Evolutionary conservation across 2,797 vertebrate species (phyloP).

Genomic region (Pantherophis vulpinus): DNA sequence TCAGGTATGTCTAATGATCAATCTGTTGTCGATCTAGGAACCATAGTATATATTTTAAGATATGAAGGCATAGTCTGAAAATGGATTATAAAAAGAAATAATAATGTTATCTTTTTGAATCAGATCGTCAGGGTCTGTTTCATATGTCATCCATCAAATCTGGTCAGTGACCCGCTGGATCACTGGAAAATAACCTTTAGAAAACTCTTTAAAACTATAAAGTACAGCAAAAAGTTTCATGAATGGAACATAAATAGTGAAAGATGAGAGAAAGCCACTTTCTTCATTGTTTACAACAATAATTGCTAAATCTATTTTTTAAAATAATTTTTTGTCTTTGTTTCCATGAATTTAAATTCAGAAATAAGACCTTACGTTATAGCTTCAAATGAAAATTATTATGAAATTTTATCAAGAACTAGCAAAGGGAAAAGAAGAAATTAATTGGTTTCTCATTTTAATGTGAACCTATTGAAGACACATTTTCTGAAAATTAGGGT

Average conservation of each 20-base stretch:
- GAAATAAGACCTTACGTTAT: neutral
- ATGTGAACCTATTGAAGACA: neutral
- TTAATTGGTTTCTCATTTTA: neutral
- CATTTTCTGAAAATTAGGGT: neutral
- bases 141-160: neutral
- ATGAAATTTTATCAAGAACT: neutral
- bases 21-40: neutral
- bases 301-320: neutral
- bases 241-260: neutral
- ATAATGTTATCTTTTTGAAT: neutral
- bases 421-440: neutral
- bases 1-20: neutral
- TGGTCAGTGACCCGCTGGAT: neutral
- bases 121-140: neutral
- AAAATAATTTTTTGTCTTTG: neutral
- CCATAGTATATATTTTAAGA: neutral
- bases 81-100: neutral
- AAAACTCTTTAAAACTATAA: neutral
- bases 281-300: neutral
- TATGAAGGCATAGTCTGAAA: neutral
- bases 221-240: neutral
- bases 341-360: neutral
- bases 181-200: neutral
- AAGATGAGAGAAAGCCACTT: too few relatives aligned
- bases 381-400: neutral